These are phyloP conservation scores for Drosophila chauvacae DNA, from an alignment of 1,140 invertebrate species.

Conservation along the genomic window DNA sequence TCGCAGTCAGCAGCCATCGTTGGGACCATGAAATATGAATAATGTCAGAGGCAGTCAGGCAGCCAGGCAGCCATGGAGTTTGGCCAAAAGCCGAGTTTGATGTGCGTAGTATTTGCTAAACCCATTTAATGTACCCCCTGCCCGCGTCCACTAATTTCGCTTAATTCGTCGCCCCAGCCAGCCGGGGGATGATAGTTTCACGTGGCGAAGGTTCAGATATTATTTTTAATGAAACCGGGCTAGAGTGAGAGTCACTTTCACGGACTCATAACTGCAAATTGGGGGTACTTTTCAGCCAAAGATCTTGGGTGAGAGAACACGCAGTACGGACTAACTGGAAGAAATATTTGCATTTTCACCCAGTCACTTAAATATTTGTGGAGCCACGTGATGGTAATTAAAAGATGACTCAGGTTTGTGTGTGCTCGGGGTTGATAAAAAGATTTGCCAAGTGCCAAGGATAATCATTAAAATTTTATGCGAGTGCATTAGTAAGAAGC, in stretches of 20 bases:
- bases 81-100: constrained; percentile 41
- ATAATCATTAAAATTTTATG: constrained; percentile 49
- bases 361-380: constrained; percentile 57
- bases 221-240: constrained; percentile 73
- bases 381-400: constrained; percentile 72
- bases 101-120: constrained; percentile 75
- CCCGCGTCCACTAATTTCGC: constrained; percentile 62
- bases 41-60: constrained; percentile 48
- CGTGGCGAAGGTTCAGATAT: constrained; percentile 50
- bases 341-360: constrained; percentile 64
- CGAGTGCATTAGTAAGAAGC: background rate
- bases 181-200: constrained; percentile 62
- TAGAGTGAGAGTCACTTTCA: constrained; percentile 36
- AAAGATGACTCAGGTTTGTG: constrained; percentile 41
- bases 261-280: constrained; percentile 73
- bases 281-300: constrained; percentile 38
- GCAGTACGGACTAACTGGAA: constrained; percentile 1
- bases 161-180: constrained; percentile 61
- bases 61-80: constrained; percentile 10
- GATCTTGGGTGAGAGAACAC: constrained; percentile 27
- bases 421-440: constrained; percentile 63
- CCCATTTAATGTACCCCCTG: constrained; percentile 61
- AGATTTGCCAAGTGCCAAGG: constrained; percentile 55
- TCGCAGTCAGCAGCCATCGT: constrained; percentile 55
- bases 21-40: constrained; percentile 77